Conservation (phyloP, 1,140 invertebrate genomes). For the Cylas formicarius region DNA sequence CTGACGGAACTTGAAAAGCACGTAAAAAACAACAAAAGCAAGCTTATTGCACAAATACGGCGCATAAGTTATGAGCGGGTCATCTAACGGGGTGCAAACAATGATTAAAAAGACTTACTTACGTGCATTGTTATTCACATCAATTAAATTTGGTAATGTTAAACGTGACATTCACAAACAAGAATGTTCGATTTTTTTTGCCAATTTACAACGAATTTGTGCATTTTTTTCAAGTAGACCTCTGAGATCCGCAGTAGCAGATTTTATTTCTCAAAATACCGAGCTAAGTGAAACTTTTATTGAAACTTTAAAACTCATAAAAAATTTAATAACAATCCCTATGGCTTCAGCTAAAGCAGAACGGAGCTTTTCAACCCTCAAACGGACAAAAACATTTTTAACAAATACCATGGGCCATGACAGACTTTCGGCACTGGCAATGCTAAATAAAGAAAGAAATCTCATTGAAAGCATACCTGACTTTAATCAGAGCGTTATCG, state of each 20-base stretch:
- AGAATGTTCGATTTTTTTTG: too few species aligned
- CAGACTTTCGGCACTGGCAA: constrained; percentile 1
- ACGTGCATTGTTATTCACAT: constrained; percentile 4
- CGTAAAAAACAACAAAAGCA: constrained; percentile 4
- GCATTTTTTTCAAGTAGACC: too few species aligned
- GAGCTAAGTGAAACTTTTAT: too few species aligned
- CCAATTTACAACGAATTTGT: too few species aligned
- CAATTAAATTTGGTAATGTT: too few species aligned
- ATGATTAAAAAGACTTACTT: constrained; percentile 1
- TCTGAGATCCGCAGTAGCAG: too few species aligned
- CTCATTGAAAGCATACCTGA: constrained; percentile 4
- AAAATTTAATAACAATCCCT: constrained; percentile 2
- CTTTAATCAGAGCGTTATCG: constrained; percentile 3
- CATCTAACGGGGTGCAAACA: constrained; percentile 3
- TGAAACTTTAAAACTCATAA: constrained; percentile 3
- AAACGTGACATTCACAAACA: too few species aligned
- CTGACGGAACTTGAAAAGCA: constrained; percentile 3
- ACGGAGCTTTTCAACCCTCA: constrained; percentile 3
- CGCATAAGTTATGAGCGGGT: constrained; percentile 4
- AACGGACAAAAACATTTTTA: constrained; percentile 1
- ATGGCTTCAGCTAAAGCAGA: constrained; percentile 4
- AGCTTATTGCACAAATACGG: constrained; percentile 2
- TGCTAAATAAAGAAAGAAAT: constrained; percentile 1
- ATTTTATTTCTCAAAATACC: constrained; percentile 3
- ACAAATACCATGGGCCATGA: too few species aligned